Evolutionary conservation across 2,888 invertebrate species (phyloP).

Genomic region (Busseola fusca): DNA sequence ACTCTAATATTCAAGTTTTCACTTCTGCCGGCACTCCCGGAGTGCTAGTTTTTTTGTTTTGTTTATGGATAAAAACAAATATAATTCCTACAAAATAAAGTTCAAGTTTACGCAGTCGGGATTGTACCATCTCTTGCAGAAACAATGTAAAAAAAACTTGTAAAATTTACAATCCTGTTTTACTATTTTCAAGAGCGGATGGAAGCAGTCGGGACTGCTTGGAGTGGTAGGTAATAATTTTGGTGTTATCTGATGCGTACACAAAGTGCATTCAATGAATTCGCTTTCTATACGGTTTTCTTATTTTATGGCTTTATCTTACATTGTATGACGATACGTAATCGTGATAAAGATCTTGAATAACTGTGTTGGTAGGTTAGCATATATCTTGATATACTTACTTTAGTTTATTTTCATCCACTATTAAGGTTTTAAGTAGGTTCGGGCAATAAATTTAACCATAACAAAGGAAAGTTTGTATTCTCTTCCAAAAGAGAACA

Average conservation of each 20-base stretch:
- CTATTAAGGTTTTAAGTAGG: conserved; percentile 5
- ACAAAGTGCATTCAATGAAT: not conserved
- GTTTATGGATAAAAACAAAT: no score
- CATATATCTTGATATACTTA: conserved; percentile 15
- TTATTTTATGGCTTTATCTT: conserved; percentile 1
- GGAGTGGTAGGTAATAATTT: no score
- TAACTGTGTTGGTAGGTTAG: not conserved
- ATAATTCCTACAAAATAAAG: no score
- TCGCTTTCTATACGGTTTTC: not conserved
- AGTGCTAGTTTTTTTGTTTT: no score
- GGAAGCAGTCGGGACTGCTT: no score
- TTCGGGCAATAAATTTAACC: not conserved
- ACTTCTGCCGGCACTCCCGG: no score
- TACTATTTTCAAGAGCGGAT: no score
- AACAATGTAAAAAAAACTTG: not conserved
- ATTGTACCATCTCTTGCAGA: not conserved
- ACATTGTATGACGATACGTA: conserved; percentile 4
- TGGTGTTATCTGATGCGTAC: not conserved
- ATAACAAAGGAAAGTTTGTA: not conserved
- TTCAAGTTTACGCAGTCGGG: no score
- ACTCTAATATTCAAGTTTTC: no score
- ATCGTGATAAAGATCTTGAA: conserved; percentile 18
- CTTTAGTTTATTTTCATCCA: not conserved
- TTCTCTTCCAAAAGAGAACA: not conserved
- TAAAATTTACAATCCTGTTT: no score